Evolutionary conservation across 2,797 vertebrate genomes (phyloP).

Genomic region (Falco biarmicus): DNA sequence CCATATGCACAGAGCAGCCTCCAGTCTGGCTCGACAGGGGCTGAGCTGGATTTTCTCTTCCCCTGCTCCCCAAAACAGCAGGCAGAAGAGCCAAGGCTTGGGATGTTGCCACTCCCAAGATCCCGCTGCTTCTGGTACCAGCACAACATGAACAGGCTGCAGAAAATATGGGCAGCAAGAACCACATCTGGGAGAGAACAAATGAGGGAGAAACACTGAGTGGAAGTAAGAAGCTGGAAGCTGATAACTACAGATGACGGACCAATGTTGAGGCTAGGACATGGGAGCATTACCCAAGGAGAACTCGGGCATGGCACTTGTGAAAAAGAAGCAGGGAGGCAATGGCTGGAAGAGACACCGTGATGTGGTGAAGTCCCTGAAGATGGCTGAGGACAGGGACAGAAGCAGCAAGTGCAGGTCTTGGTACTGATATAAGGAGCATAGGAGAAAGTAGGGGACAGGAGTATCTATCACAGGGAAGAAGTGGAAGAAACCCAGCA

Average conservation of each 20-base stretch:
- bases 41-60: not conserved
- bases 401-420: not conserved
- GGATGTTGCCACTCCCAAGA: not conserved
- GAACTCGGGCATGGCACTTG: rapidly evolving
- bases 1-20: not conserved
- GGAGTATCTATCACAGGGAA: not conserved
- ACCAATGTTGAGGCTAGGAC: not conserved
- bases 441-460: not conserved
- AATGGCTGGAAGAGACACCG: not conserved
- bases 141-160: not conserved
- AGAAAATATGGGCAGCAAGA: not conserved
- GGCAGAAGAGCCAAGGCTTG: not conserved
- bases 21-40: not conserved
- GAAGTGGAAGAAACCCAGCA: not conserved
- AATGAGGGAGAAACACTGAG: not conserved
- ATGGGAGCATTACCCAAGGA: not conserved
- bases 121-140: not conserved
- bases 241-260: not conserved
- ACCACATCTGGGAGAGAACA: not conserved
- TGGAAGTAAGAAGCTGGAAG: not conserved
- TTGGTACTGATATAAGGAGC: not conserved
- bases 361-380: rapidly evolving
- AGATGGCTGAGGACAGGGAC: not conserved
- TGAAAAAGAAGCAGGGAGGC: not conserved
- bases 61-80: not conserved